A percentile compares a stretch with the other conserved stretches of the same genome.
Evolutionary conservation across 1,140 invertebrate genomes (phyloP).

Genomic region (Saxidomus purpurata): DNA sequence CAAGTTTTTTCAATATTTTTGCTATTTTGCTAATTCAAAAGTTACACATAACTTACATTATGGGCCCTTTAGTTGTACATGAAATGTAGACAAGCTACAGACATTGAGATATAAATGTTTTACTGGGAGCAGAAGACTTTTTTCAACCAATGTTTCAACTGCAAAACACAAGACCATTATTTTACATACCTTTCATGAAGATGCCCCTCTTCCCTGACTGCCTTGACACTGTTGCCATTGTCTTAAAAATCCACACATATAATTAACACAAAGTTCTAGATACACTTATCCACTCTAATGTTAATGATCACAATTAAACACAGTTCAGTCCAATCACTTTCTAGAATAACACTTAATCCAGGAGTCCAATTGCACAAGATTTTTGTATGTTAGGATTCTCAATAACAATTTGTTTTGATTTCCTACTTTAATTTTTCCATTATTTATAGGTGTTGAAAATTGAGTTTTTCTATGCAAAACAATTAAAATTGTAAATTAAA

Average conservation of each 20-base stretch:
- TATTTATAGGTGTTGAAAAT: conserved; percentile 41
- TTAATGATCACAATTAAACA: background rate
- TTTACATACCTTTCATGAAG: conserved; percentile 34
- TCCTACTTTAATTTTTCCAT: conserved; percentile 10
- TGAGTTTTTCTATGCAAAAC: conserved; percentile 8
- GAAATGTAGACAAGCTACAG: too few species aligned
- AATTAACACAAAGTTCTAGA: background rate
- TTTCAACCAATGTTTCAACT: too few species aligned
- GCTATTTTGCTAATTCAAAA: too few species aligned
- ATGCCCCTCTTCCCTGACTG: background rate
- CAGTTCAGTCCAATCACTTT: background rate
- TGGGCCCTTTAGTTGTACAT: too few species aligned
- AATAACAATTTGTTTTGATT: background rate
- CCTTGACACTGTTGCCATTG: conserved; percentile 27
- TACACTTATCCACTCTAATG: background rate
- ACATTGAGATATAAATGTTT: too few species aligned
- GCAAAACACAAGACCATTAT: too few species aligned
- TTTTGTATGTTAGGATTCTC: background rate
- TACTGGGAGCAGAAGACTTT: too few species aligned
- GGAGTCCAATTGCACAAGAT: background rate
- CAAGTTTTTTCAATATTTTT: too few species aligned
- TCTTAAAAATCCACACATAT: background rate
- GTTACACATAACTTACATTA: too few species aligned
- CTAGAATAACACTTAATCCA: background rate
- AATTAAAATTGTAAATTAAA: conserved; percentile 18